Evolutionary conservation across 2,888 invertebrate genomes (phyloP), one percentile per base, ranked within the genome.

Genomic region (Polyommatus iphigenia): DNA sequence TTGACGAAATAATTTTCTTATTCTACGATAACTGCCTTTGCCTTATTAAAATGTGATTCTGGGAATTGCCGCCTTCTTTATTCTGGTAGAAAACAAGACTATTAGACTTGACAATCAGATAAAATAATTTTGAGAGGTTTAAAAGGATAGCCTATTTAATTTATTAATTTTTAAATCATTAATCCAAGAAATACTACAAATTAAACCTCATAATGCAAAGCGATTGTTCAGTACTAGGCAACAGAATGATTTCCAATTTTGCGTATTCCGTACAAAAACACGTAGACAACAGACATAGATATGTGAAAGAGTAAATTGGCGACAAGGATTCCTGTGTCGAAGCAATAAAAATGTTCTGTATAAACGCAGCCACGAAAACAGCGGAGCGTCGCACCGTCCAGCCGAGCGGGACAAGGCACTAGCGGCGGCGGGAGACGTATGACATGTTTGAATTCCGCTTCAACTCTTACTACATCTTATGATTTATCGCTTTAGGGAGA

Each of bases 261-360:
- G 13, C 29, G 67, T 32, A 77, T 72, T 77, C 20, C 67, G 77
- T 79, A 77, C 81, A 80, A 81, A 79, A 78, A 80, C 76, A 81
- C 81, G 81, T 81, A 78, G 80, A 79, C 78, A 62, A 32, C 29
- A 67, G 15, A 67, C 67, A 62, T 24, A 67, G 67, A 79, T 81
- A 77, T 80, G 77, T 80, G 79, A 79, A 78, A 81, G 79, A 79
- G 79, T 80, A 81, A 82, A 82, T 81, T 83, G 82, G 79, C 80
- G 81, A 82, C 83, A 80, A 77, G 79, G 81, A 80, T 80, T 81
- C 80, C 77, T 82, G 83, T 84, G 83, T 83, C 81, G 83, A 83
- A 82, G 82, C 82, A 82, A 82, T 83, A 84, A 88, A 87, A 87
- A 84, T 83, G 82, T 81, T 81, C 79, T 78, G 82, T 84, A 78